Percentiles rank a stretch among this genome's conserved stretches.
Conservation (phyloP, 2,113 vertebrate genomes). For the Cathartes aura region DNA sequence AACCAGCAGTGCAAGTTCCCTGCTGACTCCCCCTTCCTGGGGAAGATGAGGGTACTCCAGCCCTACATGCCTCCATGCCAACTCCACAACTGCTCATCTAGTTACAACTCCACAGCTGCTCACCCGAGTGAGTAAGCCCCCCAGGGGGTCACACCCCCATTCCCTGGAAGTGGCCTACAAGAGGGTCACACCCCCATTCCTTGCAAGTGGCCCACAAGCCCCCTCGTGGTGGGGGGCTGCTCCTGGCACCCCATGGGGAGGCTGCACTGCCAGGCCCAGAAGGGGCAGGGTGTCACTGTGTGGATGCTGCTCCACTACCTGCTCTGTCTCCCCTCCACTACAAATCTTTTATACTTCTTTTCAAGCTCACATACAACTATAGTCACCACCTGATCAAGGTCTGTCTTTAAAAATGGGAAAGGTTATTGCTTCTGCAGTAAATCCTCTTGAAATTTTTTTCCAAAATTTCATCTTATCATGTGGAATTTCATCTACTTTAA, state of each 20-base stretch:
- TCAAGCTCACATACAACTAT: not conserved
- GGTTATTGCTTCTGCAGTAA: not conserved
- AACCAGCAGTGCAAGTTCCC: not conserved
- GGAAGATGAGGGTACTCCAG: not conserved
- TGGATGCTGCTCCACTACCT: not conserved
- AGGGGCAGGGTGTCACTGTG: accelerated
- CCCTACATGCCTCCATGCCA: not conserved
- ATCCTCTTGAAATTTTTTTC: not conserved
- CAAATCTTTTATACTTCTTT: not conserved
- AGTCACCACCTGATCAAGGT: not conserved
- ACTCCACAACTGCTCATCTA: not conserved
- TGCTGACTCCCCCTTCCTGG: not conserved
- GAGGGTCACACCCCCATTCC: accelerated
- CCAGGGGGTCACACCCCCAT: accelerated
- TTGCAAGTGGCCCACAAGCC: not conserved
- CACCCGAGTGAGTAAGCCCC: not conserved
- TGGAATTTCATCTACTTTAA: not conserved
- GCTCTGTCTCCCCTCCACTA: not conserved
- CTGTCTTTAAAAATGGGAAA: not conserved
- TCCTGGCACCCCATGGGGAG: not conserved
- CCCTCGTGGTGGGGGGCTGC: not conserved
- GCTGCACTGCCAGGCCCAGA: not conserved
- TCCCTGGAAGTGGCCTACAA: not conserved
- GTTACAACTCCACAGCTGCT: not conserved
- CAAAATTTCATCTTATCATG: not conserved